Evolutionary conservation across 2,888 invertebrate species (phyloP).

Genomic region (Drosophila subquinaria): DNA sequence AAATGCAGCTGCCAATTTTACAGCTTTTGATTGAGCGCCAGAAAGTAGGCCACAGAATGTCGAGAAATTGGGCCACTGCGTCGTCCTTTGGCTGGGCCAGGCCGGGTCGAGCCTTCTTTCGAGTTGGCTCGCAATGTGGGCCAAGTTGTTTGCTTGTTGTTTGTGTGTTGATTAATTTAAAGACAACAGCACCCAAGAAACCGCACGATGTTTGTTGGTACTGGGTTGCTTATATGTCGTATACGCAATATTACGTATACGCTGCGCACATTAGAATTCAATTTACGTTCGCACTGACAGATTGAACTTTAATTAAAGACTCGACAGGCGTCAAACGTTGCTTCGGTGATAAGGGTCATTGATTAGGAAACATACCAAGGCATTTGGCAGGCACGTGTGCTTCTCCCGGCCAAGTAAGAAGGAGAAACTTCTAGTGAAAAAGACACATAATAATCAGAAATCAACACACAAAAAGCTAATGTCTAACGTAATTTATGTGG

Average conservation of each 20-base stretch:
- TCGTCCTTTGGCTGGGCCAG: conserved; percentile 1
- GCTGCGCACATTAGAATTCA: conserved; percentile 68
- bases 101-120: conserved; percentile 1
- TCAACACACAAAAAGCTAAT: conserved; percentile 51
- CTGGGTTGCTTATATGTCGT: conserved; percentile 5
- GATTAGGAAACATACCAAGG: conserved; percentile 57
- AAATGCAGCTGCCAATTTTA: conserved; percentile 21
- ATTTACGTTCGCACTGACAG: conserved; percentile 66
- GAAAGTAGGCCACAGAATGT: conserved; percentile 57
- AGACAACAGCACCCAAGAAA: conserved; percentile 33
- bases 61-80: conserved; percentile 34
- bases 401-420: conserved; percentile 1
- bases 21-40: conserved; percentile 39
- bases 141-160: conserved; percentile 56
- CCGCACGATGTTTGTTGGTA: conserved; percentile 9
- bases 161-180: conserved; percentile 65
- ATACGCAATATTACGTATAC: conserved; percentile 48
- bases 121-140: conserved; percentile 44
- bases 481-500: conserved; percentile 62
- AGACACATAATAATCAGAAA: conserved; percentile 56
- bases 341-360: conserved; percentile 66
- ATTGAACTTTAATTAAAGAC: conserved; percentile 73
- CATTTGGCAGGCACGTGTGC: conserved; percentile 59
- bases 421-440: conserved; percentile 1
- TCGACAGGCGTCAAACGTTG: conserved; percentile 18